These are phyloP conservation scores for Micrasema longulum DNA, from an alignment of 1,140 invertebrate species.

Conservation along the genomic window DNA sequence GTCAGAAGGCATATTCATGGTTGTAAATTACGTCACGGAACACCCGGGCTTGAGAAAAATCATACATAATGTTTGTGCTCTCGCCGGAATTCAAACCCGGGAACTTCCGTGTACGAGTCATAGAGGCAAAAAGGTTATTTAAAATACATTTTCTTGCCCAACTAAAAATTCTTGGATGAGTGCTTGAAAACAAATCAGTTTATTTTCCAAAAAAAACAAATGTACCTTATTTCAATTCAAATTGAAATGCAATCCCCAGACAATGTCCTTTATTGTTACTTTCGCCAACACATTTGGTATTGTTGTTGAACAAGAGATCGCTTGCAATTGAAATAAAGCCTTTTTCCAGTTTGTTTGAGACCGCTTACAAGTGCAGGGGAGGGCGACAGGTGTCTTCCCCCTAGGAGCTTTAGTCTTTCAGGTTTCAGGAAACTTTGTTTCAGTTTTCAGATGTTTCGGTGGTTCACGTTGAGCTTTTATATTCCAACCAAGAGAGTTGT, in stretches of 20 bases:
- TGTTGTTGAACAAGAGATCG: constrained; percentile 20
- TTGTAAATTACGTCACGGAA: no score
- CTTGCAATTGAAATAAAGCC: constrained; percentile 38
- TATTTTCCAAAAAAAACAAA: no score
- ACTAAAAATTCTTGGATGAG: no score
- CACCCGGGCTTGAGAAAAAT: no score
- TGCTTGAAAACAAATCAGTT: no score
- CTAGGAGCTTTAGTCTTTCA: constrained; percentile 21
- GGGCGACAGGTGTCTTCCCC: constrained; percentile 23
- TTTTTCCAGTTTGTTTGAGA: constrained; percentile 42
- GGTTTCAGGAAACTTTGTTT: constrained; percentile 11
- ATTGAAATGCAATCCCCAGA: constrained; percentile 9
- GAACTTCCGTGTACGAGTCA: no score
- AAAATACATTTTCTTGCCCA: no score
- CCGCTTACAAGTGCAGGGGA: constrained; percentile 36
- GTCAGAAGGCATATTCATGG: no score
- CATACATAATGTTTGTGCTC: no score
- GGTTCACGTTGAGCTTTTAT: constrained; percentile 19
- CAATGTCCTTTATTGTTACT: constrained; percentile 12
- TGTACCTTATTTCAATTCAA: constrained; percentile 16
- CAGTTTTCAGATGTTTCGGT: constrained; percentile 19
- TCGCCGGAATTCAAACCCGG: no score
- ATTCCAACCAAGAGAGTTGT: not conserved
- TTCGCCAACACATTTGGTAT: constrained; percentile 21
- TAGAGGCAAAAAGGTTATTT: no score